Evolutionary conservation across 2,888 invertebrate genomes (phyloP).

Genomic region (Eilema caniola): DNA sequence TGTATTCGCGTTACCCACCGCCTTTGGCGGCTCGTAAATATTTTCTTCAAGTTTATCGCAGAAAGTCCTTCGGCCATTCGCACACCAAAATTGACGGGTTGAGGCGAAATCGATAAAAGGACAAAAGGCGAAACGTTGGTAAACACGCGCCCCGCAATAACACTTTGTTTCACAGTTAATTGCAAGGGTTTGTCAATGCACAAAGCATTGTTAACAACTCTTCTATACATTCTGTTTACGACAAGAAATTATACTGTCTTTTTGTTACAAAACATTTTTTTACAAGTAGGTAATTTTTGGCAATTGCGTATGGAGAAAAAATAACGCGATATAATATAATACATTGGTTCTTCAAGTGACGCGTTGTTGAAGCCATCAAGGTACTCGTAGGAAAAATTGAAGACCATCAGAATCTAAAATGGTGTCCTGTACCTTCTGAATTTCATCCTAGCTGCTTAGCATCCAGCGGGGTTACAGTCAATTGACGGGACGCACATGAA

Average conservation of each 20-base stretch:
- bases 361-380: not conserved
- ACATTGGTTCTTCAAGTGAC: no score
- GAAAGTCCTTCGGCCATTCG: slow-evolving; percentile 59
- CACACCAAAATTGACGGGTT: slow-evolving; percentile 73
- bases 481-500: not conserved
- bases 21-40: slow-evolving; percentile 78
- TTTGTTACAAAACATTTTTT: slow-evolving; percentile 28
- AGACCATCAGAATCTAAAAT: not conserved
- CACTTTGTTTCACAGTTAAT: slow-evolving; percentile 74
- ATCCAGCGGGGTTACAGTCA: not conserved
- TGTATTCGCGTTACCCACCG: slow-evolving; percentile 60
- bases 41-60: slow-evolving; percentile 65
- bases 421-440: not conserved
- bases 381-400: not conserved
- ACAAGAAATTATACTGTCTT: slow-evolving; percentile 30
- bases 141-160: slow-evolving; percentile 66
- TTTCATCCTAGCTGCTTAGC: not conserved
- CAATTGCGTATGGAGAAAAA: slow-evolving; percentile 9
- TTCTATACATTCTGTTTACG: slow-evolving; percentile 69
- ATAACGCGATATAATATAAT: not conserved
- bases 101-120: slow-evolving; percentile 62
- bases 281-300: slow-evolving; percentile 31
- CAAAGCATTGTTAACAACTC: slow-evolving; percentile 68
- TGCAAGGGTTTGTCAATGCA: slow-evolving; percentile 81
- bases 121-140: slow-evolving; percentile 72